Conservation (phyloP, 1,140 invertebrate genomes). For the Andrena cerasifolii region DNA sequence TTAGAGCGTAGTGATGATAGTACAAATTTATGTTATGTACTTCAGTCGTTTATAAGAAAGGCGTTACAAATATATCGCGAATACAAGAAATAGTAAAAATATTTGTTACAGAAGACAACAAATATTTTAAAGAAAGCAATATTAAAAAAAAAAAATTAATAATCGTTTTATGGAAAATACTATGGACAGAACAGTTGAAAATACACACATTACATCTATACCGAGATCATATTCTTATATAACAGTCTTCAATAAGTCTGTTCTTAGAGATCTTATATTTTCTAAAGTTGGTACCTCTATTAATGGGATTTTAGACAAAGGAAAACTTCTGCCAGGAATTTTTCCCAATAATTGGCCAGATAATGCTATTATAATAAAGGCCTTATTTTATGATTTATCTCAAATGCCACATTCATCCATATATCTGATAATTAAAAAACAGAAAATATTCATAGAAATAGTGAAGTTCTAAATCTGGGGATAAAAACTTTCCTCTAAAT, state of each 20-base stretch:
- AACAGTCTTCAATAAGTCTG: slow-evolving; percentile 38
- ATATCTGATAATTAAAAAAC: slow-evolving; percentile 61
- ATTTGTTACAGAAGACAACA: neutral
- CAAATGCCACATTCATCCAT: slow-evolving; percentile 44
- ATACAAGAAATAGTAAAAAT: neutral
- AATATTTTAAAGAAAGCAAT: slow-evolving; percentile 7
- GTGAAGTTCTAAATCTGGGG: slow-evolving; percentile 64
- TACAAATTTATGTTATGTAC: slow-evolving; percentile 13
- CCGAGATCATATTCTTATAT: slow-evolving; percentile 13
- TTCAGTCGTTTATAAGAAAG: neutral
- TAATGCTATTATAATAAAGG: slow-evolving; percentile 20
- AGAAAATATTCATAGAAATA: slow-evolving; percentile 57
- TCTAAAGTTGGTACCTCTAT: slow-evolving; percentile 62
- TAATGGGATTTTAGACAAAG: slow-evolving; percentile 25
- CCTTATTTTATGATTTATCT: slow-evolving; percentile 46
- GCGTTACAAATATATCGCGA: slow-evolving; percentile 6
- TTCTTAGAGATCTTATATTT: slow-evolving; percentile 65
- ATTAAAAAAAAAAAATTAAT: neutral
- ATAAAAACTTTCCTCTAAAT: slow-evolving; percentile 48
- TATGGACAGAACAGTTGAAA: neutral
- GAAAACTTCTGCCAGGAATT: slow-evolving; percentile 27
- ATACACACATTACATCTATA: neutral
- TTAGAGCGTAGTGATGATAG: slow-evolving; percentile 2
- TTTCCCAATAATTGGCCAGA: slow-evolving; percentile 20
- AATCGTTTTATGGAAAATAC: slow-evolving; percentile 1